These are phyloP conservation scores for Lymantria dispar DNA, from an alignment of 2,888 invertebrate genomes.

Conservation along the genomic window DNA sequence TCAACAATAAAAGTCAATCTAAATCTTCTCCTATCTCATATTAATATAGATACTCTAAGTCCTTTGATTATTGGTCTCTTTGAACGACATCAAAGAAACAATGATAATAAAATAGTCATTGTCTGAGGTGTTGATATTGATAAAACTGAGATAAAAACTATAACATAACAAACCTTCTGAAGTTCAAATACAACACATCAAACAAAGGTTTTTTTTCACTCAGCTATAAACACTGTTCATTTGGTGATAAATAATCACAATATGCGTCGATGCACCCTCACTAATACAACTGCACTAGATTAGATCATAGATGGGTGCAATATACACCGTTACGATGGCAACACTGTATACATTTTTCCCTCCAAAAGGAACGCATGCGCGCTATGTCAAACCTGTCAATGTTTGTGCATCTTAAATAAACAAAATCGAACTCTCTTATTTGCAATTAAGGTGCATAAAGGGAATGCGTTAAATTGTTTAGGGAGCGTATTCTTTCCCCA, in stretches of 20 bases:
- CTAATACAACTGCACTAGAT: slow-evolving; percentile 39
- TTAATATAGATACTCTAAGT: too few relatives aligned
- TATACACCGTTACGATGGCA: slow-evolving; percentile 60
- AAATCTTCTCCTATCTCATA: too few relatives aligned
- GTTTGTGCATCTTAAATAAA: slow-evolving; percentile 10
- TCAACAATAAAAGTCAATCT: too few relatives aligned
- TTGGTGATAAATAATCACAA: slow-evolving; percentile 26
- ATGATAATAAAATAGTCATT: slow-evolving; percentile 8
- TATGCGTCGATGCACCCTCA: background rate
- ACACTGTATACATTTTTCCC: slow-evolving; percentile 74
- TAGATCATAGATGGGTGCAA: slow-evolving; percentile 40
- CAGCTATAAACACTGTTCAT: slow-evolving; percentile 35
- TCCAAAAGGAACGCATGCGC: slow-evolving; percentile 78
- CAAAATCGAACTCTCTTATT: slow-evolving; percentile 35
- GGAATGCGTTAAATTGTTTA: slow-evolving; percentile 12
- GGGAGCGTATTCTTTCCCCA: slow-evolving; percentile 60
- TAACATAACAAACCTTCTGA: slow-evolving; percentile 42
- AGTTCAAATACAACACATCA: slow-evolving; percentile 51
- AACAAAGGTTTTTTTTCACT: slow-evolving; percentile 49
- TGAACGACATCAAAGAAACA: slow-evolving; percentile 15
- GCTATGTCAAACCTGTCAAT: slow-evolving; percentile 22
- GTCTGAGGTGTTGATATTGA: slow-evolving; percentile 11
- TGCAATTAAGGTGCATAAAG: slow-evolving; percentile 15
- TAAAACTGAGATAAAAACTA: slow-evolving; percentile 23
- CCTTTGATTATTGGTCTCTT: slow-evolving; percentile 1